Percentiles rank a stretch among this genome's conserved stretches.
Conservation (phyloP, 2,888 invertebrate species). For the Baccha elongata region DNA sequence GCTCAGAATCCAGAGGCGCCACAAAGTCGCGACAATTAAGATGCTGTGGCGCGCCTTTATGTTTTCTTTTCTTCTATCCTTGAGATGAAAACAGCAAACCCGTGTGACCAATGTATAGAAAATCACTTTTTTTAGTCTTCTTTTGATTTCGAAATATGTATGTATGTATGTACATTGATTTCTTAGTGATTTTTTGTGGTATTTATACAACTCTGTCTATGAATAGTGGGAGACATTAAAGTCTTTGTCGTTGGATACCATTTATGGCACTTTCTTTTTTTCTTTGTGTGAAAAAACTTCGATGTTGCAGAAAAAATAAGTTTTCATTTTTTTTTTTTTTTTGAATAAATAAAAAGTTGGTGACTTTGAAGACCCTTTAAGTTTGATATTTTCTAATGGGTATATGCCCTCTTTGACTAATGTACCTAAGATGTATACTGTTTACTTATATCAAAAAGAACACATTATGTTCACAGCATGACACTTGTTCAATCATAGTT, state of each 20-base stretch:
- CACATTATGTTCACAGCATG: slow-evolving; percentile 63
- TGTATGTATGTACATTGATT: too few species aligned
- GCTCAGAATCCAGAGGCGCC: slow-evolving; percentile 77
- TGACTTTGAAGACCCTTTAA: slow-evolving; percentile 48
- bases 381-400: slow-evolving; percentile 29
- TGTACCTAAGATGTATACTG: background rate
- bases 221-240: slow-evolving; percentile 57
- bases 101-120: slow-evolving; percentile 45
- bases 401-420: background rate
- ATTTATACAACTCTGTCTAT: slow-evolving; percentile 27
- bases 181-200: slow-evolving; percentile 30
- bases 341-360: slow-evolving; percentile 11
- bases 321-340: slow-evolving; percentile 7
- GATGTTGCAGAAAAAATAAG: slow-evolving; percentile 39
- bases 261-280: slow-evolving; percentile 37
- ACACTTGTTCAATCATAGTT: slow-evolving; percentile 55
- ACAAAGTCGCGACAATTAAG: slow-evolving; percentile 81
- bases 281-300: slow-evolving; percentile 48
- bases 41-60: slow-evolving; percentile 78
- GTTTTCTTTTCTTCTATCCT: slow-evolving; percentile 61
- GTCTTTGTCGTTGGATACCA: slow-evolving; percentile 44
- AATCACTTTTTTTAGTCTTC: slow-evolving; percentile 46
- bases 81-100: slow-evolving; percentile 57
- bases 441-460: slow-evolving; percentile 10
- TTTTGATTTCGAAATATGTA: slow-evolving; percentile 45